These are phyloP conservation scores for Leptinotarsa lineolata DNA, from an alignment of 1,140 invertebrate species.

Conservation along the genomic window DNA sequence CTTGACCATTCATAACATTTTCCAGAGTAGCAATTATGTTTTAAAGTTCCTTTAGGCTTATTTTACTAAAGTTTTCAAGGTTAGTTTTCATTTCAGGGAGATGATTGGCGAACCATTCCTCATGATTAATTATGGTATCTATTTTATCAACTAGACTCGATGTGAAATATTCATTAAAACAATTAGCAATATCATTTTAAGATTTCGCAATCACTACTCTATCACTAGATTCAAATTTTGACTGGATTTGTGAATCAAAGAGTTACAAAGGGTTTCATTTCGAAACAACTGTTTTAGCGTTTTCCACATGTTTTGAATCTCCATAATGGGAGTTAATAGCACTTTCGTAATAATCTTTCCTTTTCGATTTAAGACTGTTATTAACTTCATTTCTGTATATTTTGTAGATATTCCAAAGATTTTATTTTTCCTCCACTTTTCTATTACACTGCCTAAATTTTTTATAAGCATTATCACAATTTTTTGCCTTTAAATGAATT, in stretches of 20 bases:
- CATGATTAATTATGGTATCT: neutral
- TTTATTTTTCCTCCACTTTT: conserved; percentile 14
- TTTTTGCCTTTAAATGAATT: conserved; percentile 18
- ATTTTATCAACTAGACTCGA: neutral
- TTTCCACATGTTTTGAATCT: conserved; percentile 21
- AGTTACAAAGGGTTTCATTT: conserved; percentile 11
- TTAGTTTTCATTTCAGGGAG: neutral
- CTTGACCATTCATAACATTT: conserved; percentile 16
- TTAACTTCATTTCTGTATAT: conserved; percentile 22
- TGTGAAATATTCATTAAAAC: conserved; percentile 7
- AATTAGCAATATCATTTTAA: conserved; percentile 1
- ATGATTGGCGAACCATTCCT: conserved; percentile 2
- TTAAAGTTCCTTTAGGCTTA: neutral
- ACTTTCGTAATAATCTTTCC: conserved; percentile 19
- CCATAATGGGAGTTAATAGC: conserved; percentile 4
- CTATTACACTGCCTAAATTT: conserved; percentile 14
- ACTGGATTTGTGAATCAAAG: conserved; percentile 4
- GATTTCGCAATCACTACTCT: conserved; percentile 11
- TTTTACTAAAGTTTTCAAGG: neutral
- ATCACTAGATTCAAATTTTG: conserved; percentile 17
- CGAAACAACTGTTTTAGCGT: conserved; percentile 12
- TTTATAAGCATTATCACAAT: conserved; percentile 19
- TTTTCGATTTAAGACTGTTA: conserved; percentile 20
- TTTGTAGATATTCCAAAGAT: conserved; percentile 23
- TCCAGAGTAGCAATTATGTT: neutral